Base-by-base conservation (phyloP, 92 coral and sea anemone genomes). In the Phenganax stokvisi region DNA sequence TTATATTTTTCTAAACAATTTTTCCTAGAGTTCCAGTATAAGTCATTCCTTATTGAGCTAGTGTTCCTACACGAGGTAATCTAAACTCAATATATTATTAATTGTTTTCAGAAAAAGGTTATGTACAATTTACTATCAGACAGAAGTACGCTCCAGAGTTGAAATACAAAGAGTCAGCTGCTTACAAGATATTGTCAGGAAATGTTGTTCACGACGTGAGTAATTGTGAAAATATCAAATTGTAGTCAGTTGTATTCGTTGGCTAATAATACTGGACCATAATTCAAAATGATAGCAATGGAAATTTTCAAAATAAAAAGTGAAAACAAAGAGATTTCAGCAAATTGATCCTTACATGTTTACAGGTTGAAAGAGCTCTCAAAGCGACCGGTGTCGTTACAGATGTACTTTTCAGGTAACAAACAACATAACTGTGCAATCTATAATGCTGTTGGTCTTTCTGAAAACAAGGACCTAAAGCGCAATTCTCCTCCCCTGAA, bases 181-280 rank as follows among this genome's bases (percentile, higher is more conserved):
- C 97, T n/a, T 93, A 92, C 67, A 88, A 88, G 75, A 89, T 93
- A 72, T 90, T 93, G 15, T 97, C 98, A 31, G 87, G 89, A 66
- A 92, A 69, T 72, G 89, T 93, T 15, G 88, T 85, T 58, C 79
- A 87, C 72, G 94, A 91, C 89, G 98, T 87, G 74, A 77, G 90
- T 37, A 29, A 6, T 12, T 12, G 11, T 3, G 5, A 53, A 7
- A 17, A 27, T 12, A 56, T 56, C 15, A 30, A 17, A 59, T n/a
- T 3, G 6, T 10, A 4, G 11, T 58, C 27, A 44, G 28, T 2
- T 28, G 44, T 51, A 55, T 20, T 20, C 25, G 25, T 20, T 20
- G 25, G 25, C 25, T 20, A 20, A 20, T 20, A 0, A 20, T 20
- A 20, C 25, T 20, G 0, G 25, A 20, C 25, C 25, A 20, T 20